These are phyloP conservation scores for Ispidina picta DNA, from an alignment of 2,797 vertebrate genomes.

Conservation along the genomic window DNA sequence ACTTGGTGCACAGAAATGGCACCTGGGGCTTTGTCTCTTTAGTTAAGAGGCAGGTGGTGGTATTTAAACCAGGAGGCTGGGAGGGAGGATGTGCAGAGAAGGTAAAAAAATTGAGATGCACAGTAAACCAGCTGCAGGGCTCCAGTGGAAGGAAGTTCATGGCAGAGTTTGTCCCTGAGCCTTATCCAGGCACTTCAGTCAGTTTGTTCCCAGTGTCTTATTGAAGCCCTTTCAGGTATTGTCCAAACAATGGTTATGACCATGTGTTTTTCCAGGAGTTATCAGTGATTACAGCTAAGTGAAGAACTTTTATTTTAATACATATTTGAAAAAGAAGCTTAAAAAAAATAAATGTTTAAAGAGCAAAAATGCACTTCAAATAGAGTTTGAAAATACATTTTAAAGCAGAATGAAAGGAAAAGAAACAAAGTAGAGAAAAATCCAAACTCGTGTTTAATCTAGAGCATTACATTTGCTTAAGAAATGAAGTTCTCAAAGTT, in stretches of 20 bases:
- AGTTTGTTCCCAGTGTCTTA: background rate
- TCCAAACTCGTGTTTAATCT: conserved; percentile 8
- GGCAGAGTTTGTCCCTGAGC: background rate
- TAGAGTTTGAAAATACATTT: conserved; percentile 28
- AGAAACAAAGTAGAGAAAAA: conserved; percentile 17
- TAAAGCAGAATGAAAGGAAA: conserved; percentile 26
- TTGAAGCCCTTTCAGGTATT: background rate
- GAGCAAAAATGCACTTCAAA: conserved; percentile 30
- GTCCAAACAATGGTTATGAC: background rate
- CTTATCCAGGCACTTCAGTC: background rate
- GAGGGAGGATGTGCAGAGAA: background rate
- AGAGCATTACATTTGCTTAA: conserved; percentile 31
- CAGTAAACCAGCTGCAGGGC: background rate
- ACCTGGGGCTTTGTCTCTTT: background rate
- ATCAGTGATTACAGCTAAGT: background rate
- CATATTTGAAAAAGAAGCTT: background rate
- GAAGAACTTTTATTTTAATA: background rate
- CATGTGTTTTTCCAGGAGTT: background rate
- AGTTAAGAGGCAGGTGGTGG: background rate
- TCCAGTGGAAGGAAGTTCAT: background rate
- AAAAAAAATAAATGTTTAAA: background rate
- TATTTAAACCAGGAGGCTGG: background rate
- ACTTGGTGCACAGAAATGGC: background rate
- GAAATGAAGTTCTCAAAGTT: conserved; percentile 10
- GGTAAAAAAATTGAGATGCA: background rate